Evolutionary conservation across 1,140 invertebrate species (phyloP).

Genomic region (Anoplolepis gracilipes): DNA sequence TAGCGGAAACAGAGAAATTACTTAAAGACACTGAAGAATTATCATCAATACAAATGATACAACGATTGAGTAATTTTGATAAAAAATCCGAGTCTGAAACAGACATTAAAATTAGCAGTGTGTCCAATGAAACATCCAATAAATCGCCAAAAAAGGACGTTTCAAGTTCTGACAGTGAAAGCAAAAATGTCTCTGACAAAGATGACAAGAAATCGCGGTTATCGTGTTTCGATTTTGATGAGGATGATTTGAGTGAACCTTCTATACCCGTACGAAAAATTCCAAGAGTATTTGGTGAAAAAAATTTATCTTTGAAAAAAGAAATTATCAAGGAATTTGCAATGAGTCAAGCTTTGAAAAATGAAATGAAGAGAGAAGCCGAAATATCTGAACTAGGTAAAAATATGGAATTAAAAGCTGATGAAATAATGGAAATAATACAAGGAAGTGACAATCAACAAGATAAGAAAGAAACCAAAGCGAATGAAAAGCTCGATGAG

Average conservation of each 20-base stretch:
- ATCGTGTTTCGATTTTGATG: constrained; percentile 88
- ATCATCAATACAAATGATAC: constrained; percentile 56
- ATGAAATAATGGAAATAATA: constrained; percentile 57
- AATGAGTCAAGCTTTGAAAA: constrained; percentile 82
- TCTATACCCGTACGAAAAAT: constrained; percentile 85
- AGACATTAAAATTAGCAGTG: background rate
- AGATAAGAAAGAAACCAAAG: constrained; percentile 23
- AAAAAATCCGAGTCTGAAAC: constrained; percentile 51
- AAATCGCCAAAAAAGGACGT: constrained; percentile 59
- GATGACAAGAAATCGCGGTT: constrained; percentile 83
- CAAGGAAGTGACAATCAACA: constrained; percentile 28
- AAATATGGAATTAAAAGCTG: constrained; percentile 55
- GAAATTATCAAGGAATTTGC: constrained; percentile 85
- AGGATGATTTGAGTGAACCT: constrained; percentile 85
- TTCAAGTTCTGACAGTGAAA: constrained; percentile 66
- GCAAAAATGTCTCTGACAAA: constrained; percentile 71
- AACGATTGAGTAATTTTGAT: constrained; percentile 33
- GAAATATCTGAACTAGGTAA: constrained; percentile 67
- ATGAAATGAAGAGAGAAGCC: constrained; percentile 65
- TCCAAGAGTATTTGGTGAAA: constrained; percentile 81
- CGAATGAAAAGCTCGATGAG: constrained; percentile 41
- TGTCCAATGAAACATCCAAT: constrained; percentile 36
- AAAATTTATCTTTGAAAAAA: constrained; percentile 82
- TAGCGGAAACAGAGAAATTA: constrained; percentile 79
- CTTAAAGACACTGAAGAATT: constrained; percentile 79